Evolutionary conservation across 2,888 invertebrate genomes (phyloP).

Genomic region (Alsophila aescularia): DNA sequence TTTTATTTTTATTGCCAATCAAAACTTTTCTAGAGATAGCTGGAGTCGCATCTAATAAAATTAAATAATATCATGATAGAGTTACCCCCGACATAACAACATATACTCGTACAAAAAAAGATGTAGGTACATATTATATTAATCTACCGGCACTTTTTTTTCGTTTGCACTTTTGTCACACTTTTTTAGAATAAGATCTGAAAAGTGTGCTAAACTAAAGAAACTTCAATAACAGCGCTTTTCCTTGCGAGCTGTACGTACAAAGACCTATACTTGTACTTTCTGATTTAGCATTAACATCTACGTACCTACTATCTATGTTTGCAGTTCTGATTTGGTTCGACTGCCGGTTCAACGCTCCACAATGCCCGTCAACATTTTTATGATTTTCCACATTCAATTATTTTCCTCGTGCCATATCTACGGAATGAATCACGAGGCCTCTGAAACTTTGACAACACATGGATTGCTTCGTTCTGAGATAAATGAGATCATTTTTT

Average conservation of each 20-base stretch:
- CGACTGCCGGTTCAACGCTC: constrained; percentile 44
- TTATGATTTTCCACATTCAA: constrained; percentile 50
- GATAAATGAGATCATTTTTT: constrained; percentile 65
- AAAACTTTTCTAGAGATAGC: constrained; percentile 21
- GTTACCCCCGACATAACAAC: constrained; percentile 28
- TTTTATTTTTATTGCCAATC: constrained; percentile 30
- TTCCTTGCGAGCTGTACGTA: too few relatives aligned
- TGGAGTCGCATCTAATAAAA: constrained; percentile 18
- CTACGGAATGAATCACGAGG: constrained; percentile 55
- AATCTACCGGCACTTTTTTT: too few relatives aligned
- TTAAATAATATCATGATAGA: constrained; percentile 31
- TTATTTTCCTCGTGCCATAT: constrained; percentile 47
- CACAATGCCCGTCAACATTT: constrained; percentile 40
- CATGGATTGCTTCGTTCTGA: constrained; percentile 62
- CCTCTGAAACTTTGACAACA: constrained; percentile 66
- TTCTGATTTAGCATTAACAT: constrained; percentile 28
- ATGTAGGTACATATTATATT: too few relatives aligned
- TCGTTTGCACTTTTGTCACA: too few relatives aligned
- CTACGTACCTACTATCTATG: constrained; percentile 38
- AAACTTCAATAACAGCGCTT: too few relatives aligned
- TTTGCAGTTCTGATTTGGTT: constrained; percentile 45
- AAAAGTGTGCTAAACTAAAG: too few relatives aligned
- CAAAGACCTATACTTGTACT: too few relatives aligned
- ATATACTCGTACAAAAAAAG: constrained; percentile 10
- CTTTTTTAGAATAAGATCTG: too few relatives aligned